Evolutionary conservation across 2,888 invertebrate species (phyloP), one percentile per base, ranked within the genome.

Genomic region (Baronia brevicornis): DNA sequence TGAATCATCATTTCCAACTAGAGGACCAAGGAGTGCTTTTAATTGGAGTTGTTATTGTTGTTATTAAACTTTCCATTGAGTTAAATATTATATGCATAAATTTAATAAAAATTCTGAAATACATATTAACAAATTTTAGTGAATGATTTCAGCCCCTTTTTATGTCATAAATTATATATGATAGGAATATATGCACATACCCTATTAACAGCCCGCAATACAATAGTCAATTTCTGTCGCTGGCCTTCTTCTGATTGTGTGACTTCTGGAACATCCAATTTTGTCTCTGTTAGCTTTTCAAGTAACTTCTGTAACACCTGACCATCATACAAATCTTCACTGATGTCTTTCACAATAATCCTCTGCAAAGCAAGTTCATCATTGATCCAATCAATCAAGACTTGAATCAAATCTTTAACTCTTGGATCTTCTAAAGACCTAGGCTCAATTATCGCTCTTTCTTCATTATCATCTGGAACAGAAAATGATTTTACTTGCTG

Each of bases 171-270:
- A n/a, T n/a, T n/a, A n/a, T 6, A 10, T 5, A 4, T 4, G 2
- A 25, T 13, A 20, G 8, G 14, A 12, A 31, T 17, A 19, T 18
- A 15, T 7, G 6, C 24, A 40, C 51, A 46, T 59, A 96, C 93
- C 64, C 91, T 90, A 73, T 97, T 97, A 7, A 96, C 94, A 39
- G 94, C 92, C 46, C 91, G 90, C 21, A 99, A 79, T 18, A 98
- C 97, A 38, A 96, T 90, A 36, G 90, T 88, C 15, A 99, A 79
- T 62, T 99, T 99, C 64, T 98, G 96, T 41, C 95, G 92, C 71
- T 99, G 99, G 0, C 97, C 96, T 68, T 96, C 96, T 71, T 98
- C 98, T 0, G 97, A 97, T 70, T 98, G 98, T 0, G 98, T 97
- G 1, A 99, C 98, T 85, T 99, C 98, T 0, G 97, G 95, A 2